Evolutionary conservation across 2,797 vertebrate species (phyloP).

Genomic region (Astyanax mexicanus): DNA sequence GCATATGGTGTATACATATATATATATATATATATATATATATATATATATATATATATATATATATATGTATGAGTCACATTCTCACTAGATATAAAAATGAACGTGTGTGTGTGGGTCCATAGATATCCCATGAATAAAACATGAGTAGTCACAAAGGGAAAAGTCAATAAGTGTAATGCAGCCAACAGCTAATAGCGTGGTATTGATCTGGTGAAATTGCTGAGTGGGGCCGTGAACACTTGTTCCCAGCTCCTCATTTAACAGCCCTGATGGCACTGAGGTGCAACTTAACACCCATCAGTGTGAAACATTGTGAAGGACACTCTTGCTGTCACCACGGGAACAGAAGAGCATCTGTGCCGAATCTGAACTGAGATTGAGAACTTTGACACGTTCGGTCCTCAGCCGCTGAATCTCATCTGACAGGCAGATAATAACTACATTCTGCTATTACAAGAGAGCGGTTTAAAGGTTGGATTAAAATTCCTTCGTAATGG

Average conservation of each 20-base stretch:
- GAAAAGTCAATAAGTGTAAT: constrained; percentile 75
- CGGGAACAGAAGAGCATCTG: constrained; percentile 15
- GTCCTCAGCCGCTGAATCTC: not conserved
- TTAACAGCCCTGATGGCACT: constrained; percentile 71
- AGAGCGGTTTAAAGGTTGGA: not conserved
- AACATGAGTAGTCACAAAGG: constrained; percentile 55
- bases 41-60: too few relatives aligned
- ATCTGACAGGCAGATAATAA: not conserved
- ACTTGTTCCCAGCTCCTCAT: constrained; percentile 73
- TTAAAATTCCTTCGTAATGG: not conserved
- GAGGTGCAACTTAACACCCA: constrained; percentile 68
- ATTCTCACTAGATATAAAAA: not conserved
- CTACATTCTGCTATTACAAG: not conserved
- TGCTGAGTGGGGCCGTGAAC: constrained; percentile 72
- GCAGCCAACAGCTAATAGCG: constrained; percentile 77
- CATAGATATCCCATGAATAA: constrained; percentile 65
- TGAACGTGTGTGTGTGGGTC: constrained; percentile 50
- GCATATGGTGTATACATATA: too few relatives aligned
- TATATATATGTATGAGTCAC: too few relatives aligned
- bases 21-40: too few relatives aligned
- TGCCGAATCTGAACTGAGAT: not conserved
- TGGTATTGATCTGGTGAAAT: constrained; percentile 74
- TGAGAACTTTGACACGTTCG: not conserved
- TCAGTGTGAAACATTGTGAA: constrained; percentile 62
- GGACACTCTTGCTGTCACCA: constrained; percentile 52